phyloP scores from a whole-genome alignment of 2,888 invertebrate species.

The Brachylomia viminalis region DNA sequence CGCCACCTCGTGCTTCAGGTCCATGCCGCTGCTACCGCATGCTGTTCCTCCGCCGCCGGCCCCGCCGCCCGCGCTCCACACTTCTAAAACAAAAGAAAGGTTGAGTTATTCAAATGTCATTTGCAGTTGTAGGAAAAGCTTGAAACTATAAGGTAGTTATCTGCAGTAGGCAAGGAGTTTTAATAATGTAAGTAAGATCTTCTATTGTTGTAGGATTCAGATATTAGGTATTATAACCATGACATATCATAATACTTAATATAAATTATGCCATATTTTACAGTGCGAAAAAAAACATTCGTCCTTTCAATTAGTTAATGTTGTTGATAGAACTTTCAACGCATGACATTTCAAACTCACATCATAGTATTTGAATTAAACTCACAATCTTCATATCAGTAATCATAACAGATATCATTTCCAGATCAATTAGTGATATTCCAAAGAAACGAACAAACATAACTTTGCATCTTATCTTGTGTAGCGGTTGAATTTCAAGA shows the following conservation, averaged over 20 bases:
- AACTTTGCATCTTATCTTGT: constrained; percentile 38
- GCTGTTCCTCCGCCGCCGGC: constrained; percentile 87
- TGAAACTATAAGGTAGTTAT: not conserved
- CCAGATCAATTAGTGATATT: constrained; percentile 37
- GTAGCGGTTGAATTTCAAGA: constrained; percentile 50
- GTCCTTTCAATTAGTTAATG: not conserved
- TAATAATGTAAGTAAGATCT: not conserved
- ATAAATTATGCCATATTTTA: not conserved
- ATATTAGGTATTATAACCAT: not conserved
- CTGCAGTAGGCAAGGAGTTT: too few relatives aligned
- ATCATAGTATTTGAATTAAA: not conserved
- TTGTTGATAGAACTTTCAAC: not conserved
- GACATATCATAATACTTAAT: too few relatives aligned
- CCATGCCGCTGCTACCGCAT: constrained; percentile 91
- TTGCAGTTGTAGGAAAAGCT: not conserved
- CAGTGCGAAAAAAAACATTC: too few relatives aligned
- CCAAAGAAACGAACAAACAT: constrained; percentile 1
- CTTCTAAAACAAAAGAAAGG: constrained; percentile 77
- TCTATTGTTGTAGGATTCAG: not conserved
- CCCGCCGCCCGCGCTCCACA: constrained; percentile 89
- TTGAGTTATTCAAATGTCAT: not conserved
- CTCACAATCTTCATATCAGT: not conserved
- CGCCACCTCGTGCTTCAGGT: constrained; percentile 92
- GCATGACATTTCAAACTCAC: not conserved
- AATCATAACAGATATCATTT: not conserved